Percentiles rank a stretch among this genome's conserved stretches.
These are phyloP conservation scores for Strigops habroptila DNA, from an alignment of 2,113 vertebrate genomes.

Conservation along the genomic window DNA sequence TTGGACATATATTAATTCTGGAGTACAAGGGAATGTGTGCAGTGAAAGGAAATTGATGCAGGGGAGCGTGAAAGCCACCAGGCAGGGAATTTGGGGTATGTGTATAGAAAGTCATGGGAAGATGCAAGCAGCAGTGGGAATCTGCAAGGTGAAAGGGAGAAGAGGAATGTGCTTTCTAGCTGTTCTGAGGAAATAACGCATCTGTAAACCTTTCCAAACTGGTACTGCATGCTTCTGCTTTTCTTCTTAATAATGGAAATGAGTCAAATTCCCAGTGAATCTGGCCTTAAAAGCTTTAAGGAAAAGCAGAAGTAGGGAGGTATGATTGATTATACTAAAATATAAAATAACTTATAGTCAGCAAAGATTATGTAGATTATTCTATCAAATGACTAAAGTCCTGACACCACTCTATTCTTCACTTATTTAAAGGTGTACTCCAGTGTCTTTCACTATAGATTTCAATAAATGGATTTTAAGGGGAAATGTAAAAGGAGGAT, in stretches of 20 bases:
- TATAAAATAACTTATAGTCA: background rate
- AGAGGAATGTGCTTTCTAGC: background rate
- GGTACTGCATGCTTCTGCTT: background rate
- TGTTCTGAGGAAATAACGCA: background rate
- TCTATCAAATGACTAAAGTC: background rate
- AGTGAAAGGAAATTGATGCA: background rate
- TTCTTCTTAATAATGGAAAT: background rate
- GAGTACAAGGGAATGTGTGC: background rate
- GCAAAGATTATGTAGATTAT: background rate
- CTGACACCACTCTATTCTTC: background rate
- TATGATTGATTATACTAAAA: background rate
- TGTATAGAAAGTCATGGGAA: constrained; percentile 14
- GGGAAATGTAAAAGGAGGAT: background rate
- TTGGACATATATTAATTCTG: background rate
- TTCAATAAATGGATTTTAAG: background rate
- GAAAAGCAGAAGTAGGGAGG: background rate
- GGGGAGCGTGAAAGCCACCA: background rate
- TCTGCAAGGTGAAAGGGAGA: background rate
- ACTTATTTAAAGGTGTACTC: background rate
- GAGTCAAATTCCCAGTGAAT: background rate
- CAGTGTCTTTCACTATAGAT: background rate
- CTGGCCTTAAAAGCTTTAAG: background rate
- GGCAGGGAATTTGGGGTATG: background rate
- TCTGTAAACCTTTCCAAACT: background rate
- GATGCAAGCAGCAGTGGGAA: background rate